Base-by-base conservation (phyloP, 1,140 invertebrate genomes). In the Zaprionus lachaisei region DNA sequence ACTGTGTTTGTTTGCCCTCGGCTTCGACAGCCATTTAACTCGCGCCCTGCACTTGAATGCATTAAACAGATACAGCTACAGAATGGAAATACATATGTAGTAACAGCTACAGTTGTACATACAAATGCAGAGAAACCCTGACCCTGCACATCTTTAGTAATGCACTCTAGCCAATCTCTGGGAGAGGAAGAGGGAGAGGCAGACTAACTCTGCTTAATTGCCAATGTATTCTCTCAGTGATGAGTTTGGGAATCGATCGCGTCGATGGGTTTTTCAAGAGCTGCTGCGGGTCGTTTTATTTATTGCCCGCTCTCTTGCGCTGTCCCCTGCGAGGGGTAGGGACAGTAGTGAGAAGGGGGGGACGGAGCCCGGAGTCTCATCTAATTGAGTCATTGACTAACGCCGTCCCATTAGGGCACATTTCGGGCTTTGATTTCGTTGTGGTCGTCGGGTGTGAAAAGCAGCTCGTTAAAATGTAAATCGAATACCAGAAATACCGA, bases 341-440 rank as follows among this genome's bases (percentile, higher is more conserved):
- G 1, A 7, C 20, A 15, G 17, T 2, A 7, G 38, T 17, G 5
- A 2, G 41, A 2, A 17, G 7, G 7, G n/a, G 0, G 20, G 47
- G n/a, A 4, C 44, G 26, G 22, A 14, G n/a, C 63, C 44, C 68
- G 17, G 31, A 38, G 64, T 60, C 64, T 22, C 61, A 41, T 51
- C 68, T 92, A 92, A 91, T 92, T 90, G 90, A 91, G 90, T 81
- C 90, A 92, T 90, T 81, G 72, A 83, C 81, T 80, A 71, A 54
- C 84, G 24, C 55, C 67, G 63, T 87, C 77, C 72, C 83, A 83
- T 87, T 87, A 83, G 62, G 41, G 56, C 55, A 17, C 62, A 65
- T 71, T 76, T 61, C 54, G n/a, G 61, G 24, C 62, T 79, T 79
- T 76, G 57, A 72, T 74, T 87, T 77, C 69, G 64, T 77, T 79